These are phyloP conservation scores for Aptenodytes forsteri DNA, from an alignment of 2,113 vertebrate species.

Conservation along the genomic window DNA sequence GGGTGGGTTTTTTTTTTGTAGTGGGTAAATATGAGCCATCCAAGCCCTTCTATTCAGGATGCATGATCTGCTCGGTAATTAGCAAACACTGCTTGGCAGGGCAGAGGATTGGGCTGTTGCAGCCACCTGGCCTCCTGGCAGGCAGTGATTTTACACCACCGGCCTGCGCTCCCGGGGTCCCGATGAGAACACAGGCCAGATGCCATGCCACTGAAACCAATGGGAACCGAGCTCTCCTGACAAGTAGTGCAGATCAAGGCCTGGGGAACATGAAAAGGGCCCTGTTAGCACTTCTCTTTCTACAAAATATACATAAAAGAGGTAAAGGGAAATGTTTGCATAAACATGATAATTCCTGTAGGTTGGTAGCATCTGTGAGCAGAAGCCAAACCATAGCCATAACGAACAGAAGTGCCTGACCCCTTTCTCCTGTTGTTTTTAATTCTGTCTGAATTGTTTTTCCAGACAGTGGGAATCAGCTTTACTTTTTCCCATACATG, in stretches of 20 bases:
- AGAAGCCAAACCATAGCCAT: neutral
- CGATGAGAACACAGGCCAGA: fast-evolving
- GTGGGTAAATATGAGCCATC: neutral
- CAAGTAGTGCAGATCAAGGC: neutral
- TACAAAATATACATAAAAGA: neutral
- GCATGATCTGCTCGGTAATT: neutral
- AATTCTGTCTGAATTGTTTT: neutral
- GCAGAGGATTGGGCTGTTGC: neutral
- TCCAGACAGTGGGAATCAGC: neutral
- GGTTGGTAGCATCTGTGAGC: neutral
- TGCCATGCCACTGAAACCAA: fast-evolving
- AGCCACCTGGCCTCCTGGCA: neutral
- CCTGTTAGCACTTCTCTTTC: neutral
- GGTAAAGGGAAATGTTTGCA: neutral
- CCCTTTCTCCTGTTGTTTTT: neutral
- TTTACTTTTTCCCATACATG: neutral
- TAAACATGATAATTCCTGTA: neutral
- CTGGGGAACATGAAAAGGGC: neutral
- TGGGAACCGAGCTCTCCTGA: neutral
- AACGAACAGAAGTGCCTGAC: neutral
- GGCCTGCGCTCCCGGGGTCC: fast-evolving
- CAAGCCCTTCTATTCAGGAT: neutral
- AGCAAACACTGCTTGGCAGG: neutral
- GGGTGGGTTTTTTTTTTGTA: neutral
- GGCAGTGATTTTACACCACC: neutral